A percentile compares a stretch with the other conserved stretches of the same genome.
phyloP scores from a whole-genome alignment of 2,113 vertebrate genomes.

The Tachuris rubrigastra region DNA sequence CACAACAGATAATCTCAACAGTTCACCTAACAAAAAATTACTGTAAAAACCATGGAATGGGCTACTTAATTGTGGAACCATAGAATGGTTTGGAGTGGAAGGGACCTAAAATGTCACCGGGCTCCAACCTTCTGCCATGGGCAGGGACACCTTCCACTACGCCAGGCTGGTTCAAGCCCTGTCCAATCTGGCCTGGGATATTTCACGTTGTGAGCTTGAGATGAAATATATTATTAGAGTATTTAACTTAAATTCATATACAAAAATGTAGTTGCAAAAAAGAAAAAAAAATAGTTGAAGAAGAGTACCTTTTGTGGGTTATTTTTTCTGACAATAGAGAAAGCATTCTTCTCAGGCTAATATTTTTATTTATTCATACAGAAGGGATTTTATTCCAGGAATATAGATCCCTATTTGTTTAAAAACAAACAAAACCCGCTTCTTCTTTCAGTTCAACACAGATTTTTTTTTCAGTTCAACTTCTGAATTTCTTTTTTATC shows the following conservation, averaged over 20 bases:
- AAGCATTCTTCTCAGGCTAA: not conserved
- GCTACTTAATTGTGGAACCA: not conserved
- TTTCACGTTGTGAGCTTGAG: not conserved
- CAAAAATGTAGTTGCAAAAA: not conserved
- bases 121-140: not conserved
- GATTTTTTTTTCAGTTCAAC: slow-evolving; percentile 38
- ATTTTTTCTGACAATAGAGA: not conserved
- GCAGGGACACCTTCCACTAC: not conserved
- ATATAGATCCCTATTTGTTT: not conserved
- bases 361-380: not conserved
- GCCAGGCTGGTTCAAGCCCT: not conserved
- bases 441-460: slow-evolving; percentile 26
- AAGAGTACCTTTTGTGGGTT: not conserved
- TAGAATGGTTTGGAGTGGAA: not conserved
- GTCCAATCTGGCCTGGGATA: not conserved
- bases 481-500: slow-evolving; percentile 64
- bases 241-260: not conserved
- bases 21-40: not conserved
- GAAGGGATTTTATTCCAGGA: not conserved
- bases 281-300: not conserved
- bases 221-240: not conserved
- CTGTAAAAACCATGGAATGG: not conserved
- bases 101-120: no score
- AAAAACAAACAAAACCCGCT: slow-evolving; percentile 1
- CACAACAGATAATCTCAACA: not conserved